phyloP scores from a whole-genome alignment of 2,888 invertebrate genomes.

The Phortica okadai region DNA sequence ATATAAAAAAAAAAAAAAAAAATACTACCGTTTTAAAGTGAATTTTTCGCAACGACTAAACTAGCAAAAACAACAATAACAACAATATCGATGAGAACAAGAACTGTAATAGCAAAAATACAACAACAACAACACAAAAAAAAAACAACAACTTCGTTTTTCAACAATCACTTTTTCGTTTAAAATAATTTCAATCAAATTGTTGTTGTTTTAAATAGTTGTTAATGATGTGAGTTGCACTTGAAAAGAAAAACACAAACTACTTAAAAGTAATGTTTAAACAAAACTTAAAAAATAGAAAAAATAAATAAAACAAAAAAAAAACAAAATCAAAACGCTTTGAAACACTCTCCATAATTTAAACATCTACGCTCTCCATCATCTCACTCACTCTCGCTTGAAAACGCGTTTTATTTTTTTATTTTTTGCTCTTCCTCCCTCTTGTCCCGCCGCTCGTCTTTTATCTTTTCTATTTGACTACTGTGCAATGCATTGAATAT shows the following conservation, averaged over 20 bases:
- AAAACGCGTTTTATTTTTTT: no score
- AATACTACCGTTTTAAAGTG: background rate
- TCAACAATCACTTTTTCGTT: slow-evolving; percentile 25
- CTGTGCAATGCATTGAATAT: background rate
- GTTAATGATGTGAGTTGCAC: background rate
- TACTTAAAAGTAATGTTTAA: no score
- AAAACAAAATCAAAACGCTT: background rate
- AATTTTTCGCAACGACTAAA: background rate
- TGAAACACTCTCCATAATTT: no score
- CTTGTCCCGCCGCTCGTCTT: no score
- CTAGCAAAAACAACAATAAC: background rate
- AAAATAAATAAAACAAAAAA: background rate
- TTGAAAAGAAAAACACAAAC: background rate
- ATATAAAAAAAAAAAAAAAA: background rate
- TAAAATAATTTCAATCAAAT: slow-evolving; percentile 7
- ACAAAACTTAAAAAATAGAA: background rate
- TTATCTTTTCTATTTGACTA: background rate
- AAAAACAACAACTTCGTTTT: background rate
- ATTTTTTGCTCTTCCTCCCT: no score
- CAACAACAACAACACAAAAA: background rate
- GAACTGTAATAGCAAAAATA: background rate
- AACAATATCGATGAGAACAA: background rate
- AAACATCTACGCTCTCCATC: no score
- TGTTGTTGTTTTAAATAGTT: slow-evolving; percentile 4
- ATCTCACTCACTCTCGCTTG: no score